Evolutionary conservation across 2,797 vertebrate genomes (phyloP), one percentile per base, ranked within the genome.

Genomic region (Coreius guichenoti): DNA sequence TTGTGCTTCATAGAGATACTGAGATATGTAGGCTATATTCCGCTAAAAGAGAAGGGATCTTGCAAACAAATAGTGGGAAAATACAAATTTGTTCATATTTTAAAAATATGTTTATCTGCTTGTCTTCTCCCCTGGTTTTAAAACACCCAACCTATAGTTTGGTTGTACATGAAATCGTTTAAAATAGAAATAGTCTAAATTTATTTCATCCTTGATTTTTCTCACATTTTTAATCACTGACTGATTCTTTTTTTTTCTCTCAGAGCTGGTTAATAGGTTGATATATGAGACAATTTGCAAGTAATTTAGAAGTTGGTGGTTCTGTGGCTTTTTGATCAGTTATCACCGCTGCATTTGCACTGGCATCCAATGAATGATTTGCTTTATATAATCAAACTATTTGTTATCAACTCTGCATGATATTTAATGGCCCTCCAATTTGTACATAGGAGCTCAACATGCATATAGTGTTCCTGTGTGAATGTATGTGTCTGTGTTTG

Each of bases 391-490:
- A 58, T 43, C 7, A 23, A 81, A 58, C 49, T 72, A 45, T 72
- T 72, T 58, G 8, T 76, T 21, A 54, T 21, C 23, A 76, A 67
- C 61, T 29, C 12, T 54, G 61, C 33, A 29, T 39, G n/a, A 29
- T 36, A 56, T 76, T 21, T 8, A 29, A 51, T 39, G 1, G 16
- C 31, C 11, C 31, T 33, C 43, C 29, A 31, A 21, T 49, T 49
- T 65, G 43, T 49, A 33, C 21, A n/a, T 5, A 3, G 23, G 21
- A 81, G 23, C 79, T 68, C 3, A 54, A 23, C 21, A 16, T 21
- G 82, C 33, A 77, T n/a, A 21, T 54, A 54, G 31, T 77, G 49
- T 76, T 68, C 19, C 47, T 56, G 33, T 76, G 61, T 7, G n/a
- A 76, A 49, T 56, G 6, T 11, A 26, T 58, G 19, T 17, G 16